Evolutionary conservation across 1,140 invertebrate species (phyloP), one percentile per base, ranked within the genome.

Genomic region (Pseudomyrmex gracilis): DNA sequence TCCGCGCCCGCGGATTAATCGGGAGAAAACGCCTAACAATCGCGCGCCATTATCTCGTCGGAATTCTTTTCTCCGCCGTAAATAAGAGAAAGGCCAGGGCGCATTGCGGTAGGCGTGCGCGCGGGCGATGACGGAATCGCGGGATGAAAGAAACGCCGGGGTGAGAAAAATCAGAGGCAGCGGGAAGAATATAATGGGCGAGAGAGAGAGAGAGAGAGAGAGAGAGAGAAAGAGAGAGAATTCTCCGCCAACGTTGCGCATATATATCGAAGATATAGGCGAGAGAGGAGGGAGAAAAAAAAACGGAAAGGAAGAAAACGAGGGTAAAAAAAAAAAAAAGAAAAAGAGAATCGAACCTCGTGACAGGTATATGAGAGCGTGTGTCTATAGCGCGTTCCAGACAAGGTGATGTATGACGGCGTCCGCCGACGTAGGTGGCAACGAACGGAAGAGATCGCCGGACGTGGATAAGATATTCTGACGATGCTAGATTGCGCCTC

Each of bases 381-480:
- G 34, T 2, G 47, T 53, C 49, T 63, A 58, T 55, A 57, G 13
- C 43, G 13, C 12, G 34, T 10, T 15, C 13, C 85, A 2, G 76
- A 45, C 47, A 15, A 8, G 68, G 49, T 88, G 86, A 74, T 88
- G 73, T 83, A 85, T 73, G 73, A 80, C 51, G 60, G 86, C 73
- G 71, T 49, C 68, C 24, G 74, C 34, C 58, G 76, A 70, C 49
- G 82, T 86, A 85, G 84, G 78, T 61, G 57, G 58, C 58, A 58
- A 78, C 76, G 86, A 85, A 77, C 68, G 73, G 55, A 60, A 73
- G 67, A 88, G 86, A 88, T 88, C 85, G 82, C 77, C 71, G 34
- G 47, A 84, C 68, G 61, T 71, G 66, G 87, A 88, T 88, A 88
- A 85, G 86, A 88, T 80, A 80, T 88, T 85, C 78, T 73, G 83